A percentile compares a stretch with the other conserved stretches of the same genome.
phyloP scores from a whole-genome alignment of 1,140 invertebrate species.

The Halictus rubicundus region DNA sequence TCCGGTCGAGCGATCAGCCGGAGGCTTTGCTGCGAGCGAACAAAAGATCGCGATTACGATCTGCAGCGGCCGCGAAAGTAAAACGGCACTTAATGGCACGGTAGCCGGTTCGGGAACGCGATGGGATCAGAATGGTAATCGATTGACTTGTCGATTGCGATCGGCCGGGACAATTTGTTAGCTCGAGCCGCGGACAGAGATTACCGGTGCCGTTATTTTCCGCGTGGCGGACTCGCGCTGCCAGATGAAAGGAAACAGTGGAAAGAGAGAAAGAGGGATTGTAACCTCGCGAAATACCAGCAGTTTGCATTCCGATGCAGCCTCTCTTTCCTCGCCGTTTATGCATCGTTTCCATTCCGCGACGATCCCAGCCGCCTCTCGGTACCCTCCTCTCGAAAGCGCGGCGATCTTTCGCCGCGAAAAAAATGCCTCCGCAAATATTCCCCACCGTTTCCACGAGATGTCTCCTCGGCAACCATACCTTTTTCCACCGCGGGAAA shows the following conservation, averaged over 20 bases:
- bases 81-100: conserved; percentile 25
- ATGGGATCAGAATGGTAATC: conserved; percentile 11
- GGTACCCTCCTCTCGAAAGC: neutral
- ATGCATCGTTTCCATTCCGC: conserved; percentile 39
- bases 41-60: neutral
- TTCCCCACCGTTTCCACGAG: no score
- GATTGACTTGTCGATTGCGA: conserved; percentile 12
- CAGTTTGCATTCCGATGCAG: conserved; percentile 69
- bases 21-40: neutral
- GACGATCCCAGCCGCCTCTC: neutral
- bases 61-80: neutral
- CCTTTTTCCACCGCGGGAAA: no score
- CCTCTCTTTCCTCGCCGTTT: conserved; percentile 46
- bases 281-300: conserved; percentile 67
- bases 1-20: neutral
- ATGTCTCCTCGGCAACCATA: no score
- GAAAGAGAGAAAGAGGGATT: conserved; percentile 29
- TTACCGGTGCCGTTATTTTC: conserved; percentile 25
- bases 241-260: conserved; percentile 17
- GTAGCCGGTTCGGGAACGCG: neutral
- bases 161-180: neutral
- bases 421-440: neutral
- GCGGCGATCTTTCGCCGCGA: neutral
- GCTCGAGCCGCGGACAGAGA: neutral
- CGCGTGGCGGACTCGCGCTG: neutral